Percentiles rank a stretch among this genome's conserved stretches.
These are phyloP conservation scores for Miltochrista miniata DNA, from an alignment of 2,888 invertebrate species.

Conservation along the genomic window DNA sequence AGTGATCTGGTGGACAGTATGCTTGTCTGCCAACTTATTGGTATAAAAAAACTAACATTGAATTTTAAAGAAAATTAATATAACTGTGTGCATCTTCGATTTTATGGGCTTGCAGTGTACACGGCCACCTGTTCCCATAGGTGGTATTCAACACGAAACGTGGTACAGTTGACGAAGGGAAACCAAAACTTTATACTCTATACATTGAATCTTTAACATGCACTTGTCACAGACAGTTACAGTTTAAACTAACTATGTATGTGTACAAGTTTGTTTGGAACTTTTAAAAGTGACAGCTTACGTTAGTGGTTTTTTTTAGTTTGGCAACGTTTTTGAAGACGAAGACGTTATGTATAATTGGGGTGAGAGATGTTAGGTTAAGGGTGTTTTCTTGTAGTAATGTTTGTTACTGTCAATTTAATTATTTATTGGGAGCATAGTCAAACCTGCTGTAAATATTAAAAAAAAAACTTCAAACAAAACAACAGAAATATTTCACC, in stretches of 20 bases:
- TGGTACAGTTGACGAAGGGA: conserved; percentile 2
- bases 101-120: conserved; percentile 27
- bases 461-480: too few relatives aligned
- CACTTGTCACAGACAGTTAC: background rate
- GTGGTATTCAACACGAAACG: conserved; percentile 29
- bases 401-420: too few relatives aligned
- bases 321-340: conserved; percentile 18
- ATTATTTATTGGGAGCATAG: too few relatives aligned
- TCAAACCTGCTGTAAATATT: too few relatives aligned
- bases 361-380: conserved; percentile 6
- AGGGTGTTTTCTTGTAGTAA: too few relatives aligned
- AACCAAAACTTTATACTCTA: conserved; percentile 5
- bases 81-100: background rate
- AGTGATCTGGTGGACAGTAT: too few relatives aligned
- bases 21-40: too few relatives aligned
- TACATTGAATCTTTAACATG: conserved; percentile 14
- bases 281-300: background rate
- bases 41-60: too few relatives aligned
- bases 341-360: conserved; percentile 14
- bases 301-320: conserved; percentile 20
- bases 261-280: background rate
- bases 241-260: conserved; percentile 5
- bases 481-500: too few relatives aligned
- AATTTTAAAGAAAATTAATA: background rate
- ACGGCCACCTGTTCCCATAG: conserved; percentile 38